Evolutionary conservation across 1,140 invertebrate genomes (phyloP).

Genomic region (Sesamia nonagrioides): DNA sequence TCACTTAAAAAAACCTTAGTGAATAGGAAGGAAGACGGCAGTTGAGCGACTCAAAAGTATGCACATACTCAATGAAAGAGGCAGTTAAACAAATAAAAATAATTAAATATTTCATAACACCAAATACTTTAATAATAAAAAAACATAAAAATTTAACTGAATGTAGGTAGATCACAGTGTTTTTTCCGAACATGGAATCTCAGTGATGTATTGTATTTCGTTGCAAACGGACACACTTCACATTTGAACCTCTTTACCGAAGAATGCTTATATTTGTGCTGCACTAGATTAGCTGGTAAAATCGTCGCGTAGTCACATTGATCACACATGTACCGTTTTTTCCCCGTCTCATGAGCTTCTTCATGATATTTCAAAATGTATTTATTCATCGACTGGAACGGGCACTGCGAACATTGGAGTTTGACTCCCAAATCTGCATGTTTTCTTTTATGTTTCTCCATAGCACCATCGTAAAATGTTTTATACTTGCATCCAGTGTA

Average conservation of each 20-base stretch:
- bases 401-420: constrained; percentile 75
- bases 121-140: constrained; percentile 61
- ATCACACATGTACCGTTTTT: constrained; percentile 77
- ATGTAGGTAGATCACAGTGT: constrained; percentile 83
- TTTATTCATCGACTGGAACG: constrained; percentile 83
- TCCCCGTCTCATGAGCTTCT: constrained; percentile 78
- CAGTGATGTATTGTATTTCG: constrained; percentile 83
- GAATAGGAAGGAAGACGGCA: too few species aligned
- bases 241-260: constrained; percentile 81
- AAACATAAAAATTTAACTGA: constrained; percentile 70
- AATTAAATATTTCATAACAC: constrained; percentile 21
- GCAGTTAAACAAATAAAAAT: too few species aligned
- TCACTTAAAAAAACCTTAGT: too few species aligned
- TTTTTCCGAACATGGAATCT: constrained; percentile 83
- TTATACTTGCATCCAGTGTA: constrained; percentile 75
- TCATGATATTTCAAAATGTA: constrained; percentile 82
- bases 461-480: constrained; percentile 77
- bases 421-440: constrained; percentile 76
- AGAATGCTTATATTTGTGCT: constrained; percentile 84
- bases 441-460: constrained; percentile 78
- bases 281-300: constrained; percentile 78
- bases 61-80: too few species aligned
- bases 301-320: constrained; percentile 82
- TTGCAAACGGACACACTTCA: constrained; percentile 82
- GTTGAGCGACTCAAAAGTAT: too few species aligned